phyloP scores from a whole-genome alignment of 1,140 invertebrate species.

The Drosophila rhopaloa region DNA sequence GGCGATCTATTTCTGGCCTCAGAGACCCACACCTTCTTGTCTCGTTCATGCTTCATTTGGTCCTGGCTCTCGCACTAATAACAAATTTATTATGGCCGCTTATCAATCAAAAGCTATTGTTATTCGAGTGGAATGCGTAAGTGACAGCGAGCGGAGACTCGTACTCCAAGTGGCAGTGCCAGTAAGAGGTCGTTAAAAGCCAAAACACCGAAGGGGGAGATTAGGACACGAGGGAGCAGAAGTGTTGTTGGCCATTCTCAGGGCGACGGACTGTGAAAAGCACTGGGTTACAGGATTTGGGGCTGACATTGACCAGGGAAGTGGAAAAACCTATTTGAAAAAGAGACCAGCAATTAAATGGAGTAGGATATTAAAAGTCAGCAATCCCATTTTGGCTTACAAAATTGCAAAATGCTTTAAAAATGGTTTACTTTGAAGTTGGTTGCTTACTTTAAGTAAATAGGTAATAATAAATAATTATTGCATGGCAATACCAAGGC shows the following conservation, averaged over 20 bases:
- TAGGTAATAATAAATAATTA: too few relatives aligned
- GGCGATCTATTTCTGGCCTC: conserved; percentile 30
- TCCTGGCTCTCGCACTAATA: conserved; percentile 49
- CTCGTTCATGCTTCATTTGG: conserved; percentile 68
- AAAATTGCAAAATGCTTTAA: too few relatives aligned
- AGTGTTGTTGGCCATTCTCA: conserved; percentile 21
- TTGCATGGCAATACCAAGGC: too few relatives aligned
- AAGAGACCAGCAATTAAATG: background rate
- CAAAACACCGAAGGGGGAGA: conserved; percentile 38
- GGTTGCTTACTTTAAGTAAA: too few relatives aligned
- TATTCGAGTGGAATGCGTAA: conserved; percentile 58
- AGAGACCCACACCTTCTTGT: background rate
- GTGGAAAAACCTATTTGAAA: conserved; percentile 6
- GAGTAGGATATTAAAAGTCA: background rate
- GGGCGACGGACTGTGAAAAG: conserved; percentile 32
- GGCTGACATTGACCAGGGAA: background rate
- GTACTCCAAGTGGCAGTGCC: conserved; percentile 44
- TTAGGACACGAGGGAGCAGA: conserved; percentile 40
- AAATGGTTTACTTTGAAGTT: too few relatives aligned
- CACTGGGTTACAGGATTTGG: conserved; percentile 5
- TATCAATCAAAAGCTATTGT: conserved; percentile 68
- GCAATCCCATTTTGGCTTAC: too few relatives aligned
- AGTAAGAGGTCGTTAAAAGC: conserved; percentile 51
- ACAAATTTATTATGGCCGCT: conserved; percentile 73
- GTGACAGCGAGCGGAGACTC: conserved; percentile 9